A percentile compares a stretch with the other conserved stretches of the same genome.
These are phyloP conservation scores for Rhabdophis nuchalis DNA, from an alignment of 2,797 vertebrate genomes.

Conservation along the genomic window DNA sequence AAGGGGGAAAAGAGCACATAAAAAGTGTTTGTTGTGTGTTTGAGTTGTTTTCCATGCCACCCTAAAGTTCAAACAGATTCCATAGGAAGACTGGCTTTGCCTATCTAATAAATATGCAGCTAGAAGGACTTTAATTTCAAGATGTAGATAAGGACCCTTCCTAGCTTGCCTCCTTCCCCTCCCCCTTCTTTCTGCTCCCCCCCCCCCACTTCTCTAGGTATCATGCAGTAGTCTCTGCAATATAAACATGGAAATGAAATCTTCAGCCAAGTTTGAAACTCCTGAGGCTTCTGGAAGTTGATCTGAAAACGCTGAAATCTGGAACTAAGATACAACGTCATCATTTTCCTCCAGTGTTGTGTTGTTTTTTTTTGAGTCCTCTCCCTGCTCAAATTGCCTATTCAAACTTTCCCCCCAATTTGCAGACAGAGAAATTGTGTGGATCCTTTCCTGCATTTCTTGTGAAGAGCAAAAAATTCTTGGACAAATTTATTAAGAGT, in stretches of 20 bases:
- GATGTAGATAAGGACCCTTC: background rate
- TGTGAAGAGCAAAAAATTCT: background rate
- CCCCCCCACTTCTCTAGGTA: background rate
- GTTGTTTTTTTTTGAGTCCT: background rate
- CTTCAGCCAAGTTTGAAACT: background rate
- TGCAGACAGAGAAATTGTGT: background rate
- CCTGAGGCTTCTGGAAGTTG: background rate
- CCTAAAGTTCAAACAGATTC: background rate
- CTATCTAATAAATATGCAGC: background rate
- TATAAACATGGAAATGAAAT: background rate
- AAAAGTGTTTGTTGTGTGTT: background rate
- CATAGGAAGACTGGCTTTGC: background rate
- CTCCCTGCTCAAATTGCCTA: background rate
- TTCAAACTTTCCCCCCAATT: background rate
- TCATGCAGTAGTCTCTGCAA: background rate
- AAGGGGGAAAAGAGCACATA: background rate
- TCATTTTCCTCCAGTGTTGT: background rate
- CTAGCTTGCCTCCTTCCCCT: background rate
- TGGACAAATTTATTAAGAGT: background rate
- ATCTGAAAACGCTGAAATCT: background rate
- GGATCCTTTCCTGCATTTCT: background rate
- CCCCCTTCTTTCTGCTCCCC: accelerated
- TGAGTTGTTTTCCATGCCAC: background rate
- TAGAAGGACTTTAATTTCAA: background rate
- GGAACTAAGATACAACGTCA: background rate